These are phyloP conservation scores for Diglossa brunneiventris DNA, from an alignment of 2,113 vertebrate species.

Conservation along the genomic window DNA sequence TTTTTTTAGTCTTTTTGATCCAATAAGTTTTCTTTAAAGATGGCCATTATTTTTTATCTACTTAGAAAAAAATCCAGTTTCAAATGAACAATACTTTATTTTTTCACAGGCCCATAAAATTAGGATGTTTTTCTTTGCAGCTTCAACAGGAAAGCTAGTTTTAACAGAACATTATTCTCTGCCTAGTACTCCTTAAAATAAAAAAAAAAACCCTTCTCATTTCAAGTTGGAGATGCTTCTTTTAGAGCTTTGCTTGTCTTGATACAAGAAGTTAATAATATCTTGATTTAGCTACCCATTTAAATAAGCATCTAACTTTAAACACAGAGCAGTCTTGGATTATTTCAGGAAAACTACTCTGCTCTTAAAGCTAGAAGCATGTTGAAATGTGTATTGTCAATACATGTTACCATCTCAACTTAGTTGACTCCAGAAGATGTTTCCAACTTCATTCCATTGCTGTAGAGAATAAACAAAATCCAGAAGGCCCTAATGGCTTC, in stretches of 20 bases:
- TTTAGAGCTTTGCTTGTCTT: not conserved
- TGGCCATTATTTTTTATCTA: not conserved
- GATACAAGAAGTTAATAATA: not conserved
- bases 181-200: not conserved
- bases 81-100: not conserved
- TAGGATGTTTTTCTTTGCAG: slow-evolving; percentile 2
- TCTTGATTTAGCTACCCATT: slow-evolving; percentile 4
- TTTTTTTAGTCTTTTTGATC: slow-evolving; percentile 10
- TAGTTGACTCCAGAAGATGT: not conserved
- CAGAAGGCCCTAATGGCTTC: not conserved
- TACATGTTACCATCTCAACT: not conserved
- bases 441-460: not conserved
- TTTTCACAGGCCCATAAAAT: slow-evolving; percentile 13
- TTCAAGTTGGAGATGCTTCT: not conserved
- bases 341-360: not conserved
- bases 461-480: not conserved
- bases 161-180: not conserved
- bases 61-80: slow-evolving; percentile 3
- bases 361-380: not conserved
- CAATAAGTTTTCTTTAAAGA: slow-evolving; percentile 50
- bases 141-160: not conserved
- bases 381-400: not conserved
- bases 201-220: not conserved
- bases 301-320: not conserved
- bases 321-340: not conserved